Base-by-base conservation (phyloP, 2,888 invertebrate genomes). In the Parochlus steinenii region DNA sequence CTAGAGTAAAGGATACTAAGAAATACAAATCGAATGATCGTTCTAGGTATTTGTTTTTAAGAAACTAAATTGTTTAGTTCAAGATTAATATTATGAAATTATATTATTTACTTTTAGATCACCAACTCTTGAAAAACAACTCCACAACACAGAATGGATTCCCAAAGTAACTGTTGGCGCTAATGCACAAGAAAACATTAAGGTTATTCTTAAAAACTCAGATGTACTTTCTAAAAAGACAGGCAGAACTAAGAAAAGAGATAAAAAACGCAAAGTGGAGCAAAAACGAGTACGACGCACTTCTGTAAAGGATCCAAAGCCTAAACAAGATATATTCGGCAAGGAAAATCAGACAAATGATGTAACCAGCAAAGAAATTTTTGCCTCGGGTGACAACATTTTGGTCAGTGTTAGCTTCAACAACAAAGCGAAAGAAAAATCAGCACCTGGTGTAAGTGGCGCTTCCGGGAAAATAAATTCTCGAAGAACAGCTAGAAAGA, bases 331-430 rank as follows among this genome's bases (percentile, higher is more conserved):
- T 24, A 23, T 31, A 3, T 31, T 23, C n/a, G n/a, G n/a, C n/a
- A n/a, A n/a, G n/a, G n/a, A n/a, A n/a, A n/a, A n/a, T n/a, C n/a
- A n/a, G n/a, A n/a, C 49, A 46, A 48, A 56, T 28, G 40, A 64
- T n/a, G 68, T 65, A 33, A 80, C 82, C 1, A 79, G 80, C 3
- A 89, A 89, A 54, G 87, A 87, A 59, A 85, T 90, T 3, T 89
- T 86, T 54, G 85, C 89, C 1, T 86, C 87, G 8, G 89, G 89
- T 3, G 85, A 89, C 57, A 89, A 87, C 54, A 89, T 90, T 48
- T 68, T 90, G 42, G 87, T 90, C 8, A 87, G 86, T 58, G 85
- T 90, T 12, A 87, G 85, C 56, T 90, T 89, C 58, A 78, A 80
- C 53, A 81, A 82, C 46, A 70, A 69, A 44, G 64, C 55, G 36